Conservation (phyloP, 2,888 invertebrate species). For the Dryomyza anilis region DNA sequence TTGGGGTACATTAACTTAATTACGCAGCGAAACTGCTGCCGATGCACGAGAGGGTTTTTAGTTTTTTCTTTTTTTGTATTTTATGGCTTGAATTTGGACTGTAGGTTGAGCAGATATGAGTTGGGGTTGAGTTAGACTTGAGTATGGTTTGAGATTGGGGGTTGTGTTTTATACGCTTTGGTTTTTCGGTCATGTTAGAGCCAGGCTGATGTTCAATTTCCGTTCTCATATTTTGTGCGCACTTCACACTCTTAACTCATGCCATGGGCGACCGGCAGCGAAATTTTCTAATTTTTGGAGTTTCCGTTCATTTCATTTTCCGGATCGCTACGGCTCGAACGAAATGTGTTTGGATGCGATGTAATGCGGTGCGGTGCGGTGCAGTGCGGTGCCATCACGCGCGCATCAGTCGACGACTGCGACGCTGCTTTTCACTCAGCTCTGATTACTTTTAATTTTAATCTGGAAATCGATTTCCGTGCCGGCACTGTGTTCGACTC, state of each 20-base stretch:
- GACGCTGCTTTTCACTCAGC: slow-evolving; percentile 43
- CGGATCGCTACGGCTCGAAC: slow-evolving; percentile 20
- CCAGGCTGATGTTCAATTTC: slow-evolving; percentile 29
- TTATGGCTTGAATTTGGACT: too few relatives aligned
- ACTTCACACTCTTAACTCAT: background rate
- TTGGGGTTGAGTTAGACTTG: too few relatives aligned
- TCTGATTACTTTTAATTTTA: slow-evolving; percentile 57
- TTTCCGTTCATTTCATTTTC: slow-evolving; percentile 29
- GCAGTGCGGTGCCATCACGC: too few relatives aligned
- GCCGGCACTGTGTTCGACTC: slow-evolving; percentile 33
- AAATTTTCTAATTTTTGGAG: slow-evolving; percentile 5
- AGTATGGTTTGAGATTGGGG: too few relatives aligned
- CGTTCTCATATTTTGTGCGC: slow-evolving; percentile 12
- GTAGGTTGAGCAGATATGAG: too few relatives aligned
- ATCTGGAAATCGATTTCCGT: slow-evolving; percentile 56
- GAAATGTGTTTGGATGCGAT: background rate
- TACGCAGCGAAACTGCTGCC: too few relatives aligned
- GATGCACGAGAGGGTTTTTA: too few relatives aligned
- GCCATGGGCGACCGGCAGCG: background rate
- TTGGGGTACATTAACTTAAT: too few relatives aligned
- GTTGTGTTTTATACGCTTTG: too few relatives aligned
- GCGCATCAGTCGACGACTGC: background rate
- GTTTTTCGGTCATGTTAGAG: too few relatives aligned
- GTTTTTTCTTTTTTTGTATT: too few relatives aligned
- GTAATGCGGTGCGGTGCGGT: too few relatives aligned